Evolutionary conservation across 2,797 vertebrate genomes (phyloP), one percentile per base, ranked within the genome.

Genomic region (Mormyrops attenuatus): DNA sequence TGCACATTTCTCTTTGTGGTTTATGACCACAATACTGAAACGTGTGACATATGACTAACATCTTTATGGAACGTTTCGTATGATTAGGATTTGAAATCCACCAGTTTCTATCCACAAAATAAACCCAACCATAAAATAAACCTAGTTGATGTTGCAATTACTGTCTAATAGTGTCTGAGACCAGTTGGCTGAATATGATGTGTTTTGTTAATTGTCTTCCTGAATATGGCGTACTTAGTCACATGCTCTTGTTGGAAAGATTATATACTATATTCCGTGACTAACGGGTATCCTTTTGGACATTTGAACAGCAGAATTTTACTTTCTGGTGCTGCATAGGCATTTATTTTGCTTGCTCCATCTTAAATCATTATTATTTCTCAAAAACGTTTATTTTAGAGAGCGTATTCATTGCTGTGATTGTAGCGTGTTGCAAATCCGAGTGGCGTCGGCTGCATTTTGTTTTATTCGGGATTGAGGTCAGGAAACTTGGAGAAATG

Each of bases 401-500:
- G n/a, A 95, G 94, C 94, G 95, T 95, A 96, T 96, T 96, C 96
- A 96, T 96, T 96, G 94, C 95, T 96, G 96, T 96, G 96, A 96
- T 96, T 96, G 95, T 96, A 96, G 96, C 95, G 95, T 96, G 95
- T 95, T 95, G 96, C 96, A 96, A 96, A 96, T 96, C 96, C 95
- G 95, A 96, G 94, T 96, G 63, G 82, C 38, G 7, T 95, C 94
- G 95, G 96, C 95, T 96, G 96, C 96, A 96, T 96, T 96, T 97
- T 96, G 96, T 96, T 96, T 96, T 95, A 96, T 96, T 96, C 95
- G 95, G 96, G 95, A 96, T 96, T 96, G 96, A 96, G 96, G 96
- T 97, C 96, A 96, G 96, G 96, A 97, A 96, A 97, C 96, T 96
- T 96, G 95, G 96, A 97, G 95, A 96, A 96, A 96, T 95, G 95